These are phyloP conservation scores for Oryzaephilus surinamensis DNA, from an alignment of 1,140 invertebrate genomes.

Conservation along the genomic window DNA sequence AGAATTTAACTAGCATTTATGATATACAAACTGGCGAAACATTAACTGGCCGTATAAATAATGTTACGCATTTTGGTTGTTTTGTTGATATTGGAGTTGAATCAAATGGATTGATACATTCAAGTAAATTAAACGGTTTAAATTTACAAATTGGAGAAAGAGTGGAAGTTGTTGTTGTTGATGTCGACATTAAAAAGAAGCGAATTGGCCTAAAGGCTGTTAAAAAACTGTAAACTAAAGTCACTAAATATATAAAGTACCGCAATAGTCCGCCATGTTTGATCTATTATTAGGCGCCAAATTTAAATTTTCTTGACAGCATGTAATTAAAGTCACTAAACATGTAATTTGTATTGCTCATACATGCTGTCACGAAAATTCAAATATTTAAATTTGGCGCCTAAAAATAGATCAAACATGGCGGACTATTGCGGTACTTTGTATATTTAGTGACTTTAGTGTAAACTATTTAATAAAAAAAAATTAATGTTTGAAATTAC, in stretches of 20 bases:
- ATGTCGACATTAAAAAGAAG: constrained; percentile 40
- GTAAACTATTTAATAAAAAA: too few relatives aligned
- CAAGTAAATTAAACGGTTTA: constrained; percentile 46
- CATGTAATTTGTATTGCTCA: background rate
- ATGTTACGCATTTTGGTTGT: constrained; percentile 80
- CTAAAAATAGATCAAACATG: too few relatives aligned
- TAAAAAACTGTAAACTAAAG: constrained; percentile 1
- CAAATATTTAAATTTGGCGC: too few relatives aligned
- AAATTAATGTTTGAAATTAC: too few relatives aligned
- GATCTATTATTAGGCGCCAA: too few relatives aligned
- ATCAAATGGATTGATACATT: constrained; percentile 64
- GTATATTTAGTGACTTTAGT: too few relatives aligned
- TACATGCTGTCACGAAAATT: background rate
- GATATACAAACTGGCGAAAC: constrained; percentile 45
- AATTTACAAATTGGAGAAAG: constrained; percentile 58
- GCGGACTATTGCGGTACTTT: too few relatives aligned
- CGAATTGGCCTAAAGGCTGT: constrained; percentile 41
- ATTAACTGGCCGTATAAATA: constrained; percentile 54
- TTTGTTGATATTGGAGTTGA: constrained; percentile 85
- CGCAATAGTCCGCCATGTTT: too few relatives aligned
- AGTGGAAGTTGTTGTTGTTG: constrained; percentile 50
- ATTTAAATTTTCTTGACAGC: too few relatives aligned
- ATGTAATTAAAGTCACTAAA: too few relatives aligned
- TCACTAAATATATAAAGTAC: too few relatives aligned
- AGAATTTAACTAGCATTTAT: constrained; percentile 46